Conservation (phyloP, 2,797 vertebrate genomes). For the Tarsius wallacei region DNA sequence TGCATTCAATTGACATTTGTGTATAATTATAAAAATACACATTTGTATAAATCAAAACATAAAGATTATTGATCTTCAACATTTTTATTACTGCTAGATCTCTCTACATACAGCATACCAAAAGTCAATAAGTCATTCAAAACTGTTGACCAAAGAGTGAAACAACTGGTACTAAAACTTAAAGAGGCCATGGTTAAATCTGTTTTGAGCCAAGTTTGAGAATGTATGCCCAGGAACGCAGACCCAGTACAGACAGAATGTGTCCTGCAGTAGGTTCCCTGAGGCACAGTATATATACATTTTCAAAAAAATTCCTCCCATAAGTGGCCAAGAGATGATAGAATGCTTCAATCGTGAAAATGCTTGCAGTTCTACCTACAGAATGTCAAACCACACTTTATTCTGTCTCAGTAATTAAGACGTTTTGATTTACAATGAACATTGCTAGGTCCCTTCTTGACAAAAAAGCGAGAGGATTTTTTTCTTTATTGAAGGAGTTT, state of each 20-base stretch:
- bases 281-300: not conserved
- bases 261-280: not conserved
- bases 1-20: not conserved
- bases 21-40: slow-evolving; percentile 17
- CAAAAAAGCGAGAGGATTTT: too few species aligned
- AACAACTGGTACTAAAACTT: not conserved
- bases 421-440: too few species aligned
- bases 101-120: not conserved
- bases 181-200: not conserved
- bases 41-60: not conserved
- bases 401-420: too few species aligned
- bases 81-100: not conserved
- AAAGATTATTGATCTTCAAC: not conserved
- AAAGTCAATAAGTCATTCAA: slow-evolving; percentile 2
- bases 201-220: not conserved
- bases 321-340: too few species aligned
- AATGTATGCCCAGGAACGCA: not conserved
- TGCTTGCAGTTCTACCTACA: too few species aligned
- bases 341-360: too few species aligned
- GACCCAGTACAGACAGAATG: not conserved
- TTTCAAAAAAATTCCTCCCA: too few species aligned
- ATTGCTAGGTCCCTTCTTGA: too few species aligned
- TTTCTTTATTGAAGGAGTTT: too few species aligned
- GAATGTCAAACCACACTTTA: too few species aligned
- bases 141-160: not conserved